These are phyloP conservation scores for Pituophis catenifer DNA, from an alignment of 2,113 vertebrate species.

Conservation along the genomic window DNA sequence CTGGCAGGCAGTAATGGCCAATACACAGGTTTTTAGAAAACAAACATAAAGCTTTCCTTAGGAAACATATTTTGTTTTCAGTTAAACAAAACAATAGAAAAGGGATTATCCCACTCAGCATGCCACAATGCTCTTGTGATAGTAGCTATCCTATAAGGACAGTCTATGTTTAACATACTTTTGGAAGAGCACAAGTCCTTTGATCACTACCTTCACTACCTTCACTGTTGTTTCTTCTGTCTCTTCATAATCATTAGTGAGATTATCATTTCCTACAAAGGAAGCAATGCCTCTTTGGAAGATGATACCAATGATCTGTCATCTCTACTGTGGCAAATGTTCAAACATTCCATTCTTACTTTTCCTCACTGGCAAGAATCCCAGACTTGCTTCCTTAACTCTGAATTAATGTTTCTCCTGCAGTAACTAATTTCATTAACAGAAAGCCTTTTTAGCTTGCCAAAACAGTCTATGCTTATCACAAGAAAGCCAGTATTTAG, in stretches of 20 bases:
- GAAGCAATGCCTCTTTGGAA: constrained; percentile 7
- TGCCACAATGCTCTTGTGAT: not conserved
- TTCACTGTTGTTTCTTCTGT: constrained; percentile 37
- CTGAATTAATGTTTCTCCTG: constrained; percentile 21
- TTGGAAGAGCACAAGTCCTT: not conserved
- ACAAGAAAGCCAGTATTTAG: constrained; percentile 36
- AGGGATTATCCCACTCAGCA: not conserved
- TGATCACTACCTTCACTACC: not conserved
- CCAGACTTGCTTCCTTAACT: constrained; percentile 37
- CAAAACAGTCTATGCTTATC: not conserved
- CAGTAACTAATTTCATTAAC: not conserved
- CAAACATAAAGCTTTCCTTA: not conserved
- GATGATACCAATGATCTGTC: constrained; percentile 14
- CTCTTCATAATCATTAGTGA: constrained; percentile 20
- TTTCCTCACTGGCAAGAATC: constrained; percentile 14
- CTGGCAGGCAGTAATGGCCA: not conserved
- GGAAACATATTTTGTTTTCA: not conserved
- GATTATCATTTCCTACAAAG: constrained; percentile 33
- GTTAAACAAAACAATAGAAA: not conserved
- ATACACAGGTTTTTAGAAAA: not conserved
- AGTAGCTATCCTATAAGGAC: not conserved
- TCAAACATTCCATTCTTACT: constrained; percentile 16
- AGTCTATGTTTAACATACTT: not conserved
- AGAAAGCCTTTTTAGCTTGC: constrained; percentile 30
- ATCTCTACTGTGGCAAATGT: constrained; percentile 41